Evolutionary conservation across 2,113 vertebrate species (phyloP), one percentile per base, ranked within the genome.

Genomic region (Merops nubicus): DNA sequence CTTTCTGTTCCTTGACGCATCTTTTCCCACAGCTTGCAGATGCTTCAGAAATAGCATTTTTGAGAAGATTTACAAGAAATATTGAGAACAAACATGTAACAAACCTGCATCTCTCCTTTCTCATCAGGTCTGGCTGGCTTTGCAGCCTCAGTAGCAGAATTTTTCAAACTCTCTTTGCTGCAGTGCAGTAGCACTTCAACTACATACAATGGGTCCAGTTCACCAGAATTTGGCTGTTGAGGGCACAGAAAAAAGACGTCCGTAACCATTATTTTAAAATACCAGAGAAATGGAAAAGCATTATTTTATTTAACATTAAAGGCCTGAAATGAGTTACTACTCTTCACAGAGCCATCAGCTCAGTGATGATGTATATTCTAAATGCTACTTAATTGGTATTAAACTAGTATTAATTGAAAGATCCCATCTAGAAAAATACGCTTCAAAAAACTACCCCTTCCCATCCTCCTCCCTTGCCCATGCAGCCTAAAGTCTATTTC

Each of bases 21-120:
- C 25, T 84, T 83, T 29, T 62, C 54, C 6, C 6, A 63, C 2
- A 34, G 16, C 16, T 25, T 33, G 25, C 25, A 91, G 78, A 60
- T 43, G 10, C 19, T 48, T 82, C 43, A 21, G 28, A 85, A 95
- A 85, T 5, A 50, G 7, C 81, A 47, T 15, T 38, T 57, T 51
- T 56, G 3, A 70, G 14, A 82, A 50, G 15, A 25, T 26, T 70
- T 75, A 3, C 10, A 64, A 63, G 15, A 38, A 91, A 91, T 60
- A 74, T 8, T 67, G 40, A 85, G 43, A 57, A 72, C 26, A 64
- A 91, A 57, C 10, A 53, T 4, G 25, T 15, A 63, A 95, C 97
- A 97, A 87, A 99, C 99, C 98, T 99, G 99, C 99, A 99, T 99
- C 96, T 99, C 99, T 80, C 99, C 99, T 76, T 98, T 99, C 89